Conservation (phyloP, 1,140 invertebrate species). For the Halictus rubicundus region DNA sequence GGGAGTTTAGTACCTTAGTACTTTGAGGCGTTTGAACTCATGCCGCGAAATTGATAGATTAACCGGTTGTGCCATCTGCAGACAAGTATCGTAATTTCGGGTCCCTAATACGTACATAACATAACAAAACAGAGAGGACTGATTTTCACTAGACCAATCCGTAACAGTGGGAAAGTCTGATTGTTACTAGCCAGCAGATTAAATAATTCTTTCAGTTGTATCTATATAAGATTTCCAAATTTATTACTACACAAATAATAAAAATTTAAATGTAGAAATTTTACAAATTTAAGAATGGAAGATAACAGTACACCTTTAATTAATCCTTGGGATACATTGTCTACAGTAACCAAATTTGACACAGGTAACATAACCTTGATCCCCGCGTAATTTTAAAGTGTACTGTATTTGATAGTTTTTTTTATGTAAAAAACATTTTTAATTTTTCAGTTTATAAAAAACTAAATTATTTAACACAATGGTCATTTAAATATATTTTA, state of each 20-base stretch:
- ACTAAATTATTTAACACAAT: neutral
- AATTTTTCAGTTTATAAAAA: slow-evolving; percentile 14
- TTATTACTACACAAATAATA: neutral
- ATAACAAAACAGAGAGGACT: no score
- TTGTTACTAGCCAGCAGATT: no score
- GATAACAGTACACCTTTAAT: neutral
- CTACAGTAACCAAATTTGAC: slow-evolving; percentile 46
- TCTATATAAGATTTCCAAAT: no score
- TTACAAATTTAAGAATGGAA: neutral
- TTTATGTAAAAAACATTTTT: neutral
- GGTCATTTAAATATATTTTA: neutral
- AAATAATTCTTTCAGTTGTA: no score
- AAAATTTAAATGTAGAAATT: neutral
- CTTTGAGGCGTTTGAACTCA: no score
- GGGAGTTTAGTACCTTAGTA: no score
- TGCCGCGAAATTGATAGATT: no score
- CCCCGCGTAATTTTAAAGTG: slow-evolving; percentile 28
- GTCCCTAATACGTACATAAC: no score
- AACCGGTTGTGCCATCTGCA: no score
- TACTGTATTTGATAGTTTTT: neutral
- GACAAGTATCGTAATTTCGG: no score
- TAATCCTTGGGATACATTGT: slow-evolving; percentile 47
- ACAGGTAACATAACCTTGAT: slow-evolving; percentile 51
- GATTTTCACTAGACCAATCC: no score
- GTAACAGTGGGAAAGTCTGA: no score